Conservation (phyloP, 2,888 invertebrate genomes). For the Pheosia tremula region DNA sequence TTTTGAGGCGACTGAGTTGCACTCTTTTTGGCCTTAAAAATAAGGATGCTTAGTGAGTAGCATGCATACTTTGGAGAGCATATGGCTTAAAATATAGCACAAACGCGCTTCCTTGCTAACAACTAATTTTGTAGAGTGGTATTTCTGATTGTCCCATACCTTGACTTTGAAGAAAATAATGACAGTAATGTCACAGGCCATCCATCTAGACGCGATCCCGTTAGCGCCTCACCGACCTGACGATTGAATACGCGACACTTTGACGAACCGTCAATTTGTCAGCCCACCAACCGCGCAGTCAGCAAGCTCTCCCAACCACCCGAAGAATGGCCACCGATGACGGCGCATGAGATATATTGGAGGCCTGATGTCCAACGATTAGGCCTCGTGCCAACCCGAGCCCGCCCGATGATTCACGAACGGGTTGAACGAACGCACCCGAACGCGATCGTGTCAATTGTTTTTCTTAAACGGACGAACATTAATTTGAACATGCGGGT, state of each 20-base stretch:
- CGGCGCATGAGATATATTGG: conserved; percentile 76
- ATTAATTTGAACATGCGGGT: conserved; percentile 74
- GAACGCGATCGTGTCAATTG: conserved; percentile 72
- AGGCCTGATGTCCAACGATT: conserved; percentile 74
- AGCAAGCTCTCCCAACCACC: conserved; percentile 69
- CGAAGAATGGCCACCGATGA: conserved; percentile 79
- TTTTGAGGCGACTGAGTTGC: background rate
- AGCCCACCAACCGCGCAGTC: conserved; percentile 75
- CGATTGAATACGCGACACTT: conserved; percentile 50
- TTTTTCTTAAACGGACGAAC: conserved; percentile 75
- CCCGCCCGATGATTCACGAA: conserved; percentile 72
- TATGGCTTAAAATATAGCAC: too few relatives aligned
- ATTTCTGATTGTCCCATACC: background rate
- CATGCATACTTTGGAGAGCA: too few relatives aligned
- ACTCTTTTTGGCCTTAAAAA: background rate
- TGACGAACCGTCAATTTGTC: conserved; percentile 79
- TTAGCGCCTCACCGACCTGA: conserved; percentile 39
- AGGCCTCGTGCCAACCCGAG: conserved; percentile 77
- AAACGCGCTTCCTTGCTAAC: too few relatives aligned
- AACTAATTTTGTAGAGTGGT: background rate
- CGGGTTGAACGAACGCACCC: conserved; percentile 69
- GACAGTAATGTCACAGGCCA: conserved; percentile 5
- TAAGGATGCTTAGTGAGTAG: background rate
- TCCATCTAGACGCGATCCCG: conserved; percentile 27
- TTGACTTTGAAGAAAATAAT: background rate